Evolutionary conservation across 2,113 vertebrate genomes (phyloP), one percentile per base, ranked within the genome.

Genomic region (Cyanistes caeruleus): DNA sequence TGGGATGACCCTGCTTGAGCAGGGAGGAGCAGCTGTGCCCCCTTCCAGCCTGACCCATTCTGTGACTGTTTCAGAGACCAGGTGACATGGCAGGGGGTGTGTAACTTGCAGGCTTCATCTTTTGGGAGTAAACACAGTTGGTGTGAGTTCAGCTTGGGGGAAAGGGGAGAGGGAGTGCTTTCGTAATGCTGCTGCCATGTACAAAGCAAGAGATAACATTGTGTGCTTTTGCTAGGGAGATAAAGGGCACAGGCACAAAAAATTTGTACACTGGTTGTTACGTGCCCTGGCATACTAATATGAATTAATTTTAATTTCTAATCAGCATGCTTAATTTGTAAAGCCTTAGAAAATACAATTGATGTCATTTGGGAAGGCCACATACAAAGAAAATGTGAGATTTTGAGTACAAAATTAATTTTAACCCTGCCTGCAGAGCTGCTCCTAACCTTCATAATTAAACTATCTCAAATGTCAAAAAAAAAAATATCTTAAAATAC

Each of bases 261-360:
- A 64, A 52, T 1, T 2, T 35, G 7, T 80, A 64, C 52, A 41
- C 35, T 51, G 43, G n/a, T 60, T 91, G 28, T 64, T 96, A 87
- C 1, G 4, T 94, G 93, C n/a, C 75, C 63, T 73, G 56, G 87
- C 53, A 91, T 83, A 53, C 28, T 69, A 91, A 96, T 87, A 33
- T 51, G 55, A 84, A 79, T 87, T 62, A 58, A 93, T 96, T 95
- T 91, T 73, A 89, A 96, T 95, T 94, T 95, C 41, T 89, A 76
- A 89, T 96, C 78, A 65, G 49, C 56, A 55, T 30, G 17, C 73
- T 93, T 93, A 75, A 91, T 82, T 93, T 94, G 44, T 65, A 79
- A 94, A 87, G 28, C 43, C 43, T 91, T 75, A 75, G 60, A 84
- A 95, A 95, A 92, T 73, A 33, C 74, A 84, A 43, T 18, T 87